Percentiles rank a stretch among this genome's conserved stretches.
Evolutionary conservation across 2,888 invertebrate species (phyloP).

Genomic region (Marronus borbonicus): DNA sequence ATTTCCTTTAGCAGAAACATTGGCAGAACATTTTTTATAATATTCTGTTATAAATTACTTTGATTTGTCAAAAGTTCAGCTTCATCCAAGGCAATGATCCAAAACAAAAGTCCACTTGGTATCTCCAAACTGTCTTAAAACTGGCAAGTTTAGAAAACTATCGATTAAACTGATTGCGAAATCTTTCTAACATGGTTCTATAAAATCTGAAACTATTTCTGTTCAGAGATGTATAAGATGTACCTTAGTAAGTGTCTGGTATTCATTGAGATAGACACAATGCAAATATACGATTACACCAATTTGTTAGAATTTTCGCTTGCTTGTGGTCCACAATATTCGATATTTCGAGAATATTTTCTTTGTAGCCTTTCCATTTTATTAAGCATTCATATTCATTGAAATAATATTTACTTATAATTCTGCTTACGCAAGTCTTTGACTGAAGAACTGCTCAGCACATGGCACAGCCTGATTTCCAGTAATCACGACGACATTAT

Average conservation of each 20-base stretch:
- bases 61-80: no score
- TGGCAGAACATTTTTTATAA: no score
- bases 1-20: no score
- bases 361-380: slow-evolving; percentile 10
- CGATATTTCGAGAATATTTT: slow-evolving; percentile 7
- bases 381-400: background rate
- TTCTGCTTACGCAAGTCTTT: background rate
- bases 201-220: background rate
- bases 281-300: slow-evolving; percentile 30
- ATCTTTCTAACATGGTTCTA: background rate
- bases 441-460: background rate
- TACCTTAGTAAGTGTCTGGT: background rate
- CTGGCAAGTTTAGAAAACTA: background rate
- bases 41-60: no score
- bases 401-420: background rate
- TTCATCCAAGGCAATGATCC: no score
- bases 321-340: background rate
- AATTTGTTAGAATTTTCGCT: background rate
- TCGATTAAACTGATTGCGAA: background rate
- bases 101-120: background rate
- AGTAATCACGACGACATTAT: background rate
- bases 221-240: background rate
- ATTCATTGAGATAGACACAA: slow-evolving; percentile 15
- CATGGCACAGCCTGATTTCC: background rate
- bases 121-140: background rate